Conservation (phyloP, 2,888 invertebrate species). For the Phaedon cochleariae region DNA sequence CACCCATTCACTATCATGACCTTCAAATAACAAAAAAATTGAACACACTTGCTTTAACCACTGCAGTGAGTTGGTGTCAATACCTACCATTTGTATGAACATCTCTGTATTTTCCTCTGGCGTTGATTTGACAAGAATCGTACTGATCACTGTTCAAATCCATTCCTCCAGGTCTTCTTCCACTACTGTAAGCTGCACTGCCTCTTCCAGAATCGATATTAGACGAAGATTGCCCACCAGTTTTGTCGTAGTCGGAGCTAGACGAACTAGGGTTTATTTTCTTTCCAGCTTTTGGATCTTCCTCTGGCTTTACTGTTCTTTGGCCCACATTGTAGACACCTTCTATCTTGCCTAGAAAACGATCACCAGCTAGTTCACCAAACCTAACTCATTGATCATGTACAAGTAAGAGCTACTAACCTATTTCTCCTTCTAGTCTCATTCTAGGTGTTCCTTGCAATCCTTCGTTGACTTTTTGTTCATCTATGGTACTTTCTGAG, state of each 20-base stretch:
- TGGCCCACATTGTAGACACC: constrained; percentile 69
- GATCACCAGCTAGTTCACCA: not conserved
- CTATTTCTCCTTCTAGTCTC: constrained; percentile 53
- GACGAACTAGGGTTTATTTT: constrained; percentile 68
- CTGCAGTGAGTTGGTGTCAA: not conserved
- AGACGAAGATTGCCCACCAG: constrained; percentile 75
- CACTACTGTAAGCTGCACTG: constrained; percentile 83
- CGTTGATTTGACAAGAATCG: constrained; percentile 61
- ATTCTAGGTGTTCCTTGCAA: constrained; percentile 58
- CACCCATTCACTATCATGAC: constrained; percentile 80
- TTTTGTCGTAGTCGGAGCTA: constrained; percentile 79
- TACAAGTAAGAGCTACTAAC: constrained; percentile 24
- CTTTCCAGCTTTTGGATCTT: constrained; percentile 55
- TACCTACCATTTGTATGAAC: constrained; percentile 33
- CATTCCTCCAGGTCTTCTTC: constrained; percentile 66
- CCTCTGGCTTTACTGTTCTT: constrained; percentile 62
- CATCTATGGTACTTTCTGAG: constrained; percentile 38
- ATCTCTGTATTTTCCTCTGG: constrained; percentile 50
- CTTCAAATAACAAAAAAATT: constrained; percentile 45
- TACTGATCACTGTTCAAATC: constrained; percentile 69
- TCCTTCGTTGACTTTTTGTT: constrained; percentile 51
- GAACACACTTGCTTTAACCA: not conserved
- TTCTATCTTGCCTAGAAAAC: constrained; percentile 59
- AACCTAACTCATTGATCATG: not conserved
- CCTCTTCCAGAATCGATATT: constrained; percentile 83